Evolutionary conservation across 1,140 invertebrate genomes (phyloP).

Genomic region (Pseudomyrmex pallidus): DNA sequence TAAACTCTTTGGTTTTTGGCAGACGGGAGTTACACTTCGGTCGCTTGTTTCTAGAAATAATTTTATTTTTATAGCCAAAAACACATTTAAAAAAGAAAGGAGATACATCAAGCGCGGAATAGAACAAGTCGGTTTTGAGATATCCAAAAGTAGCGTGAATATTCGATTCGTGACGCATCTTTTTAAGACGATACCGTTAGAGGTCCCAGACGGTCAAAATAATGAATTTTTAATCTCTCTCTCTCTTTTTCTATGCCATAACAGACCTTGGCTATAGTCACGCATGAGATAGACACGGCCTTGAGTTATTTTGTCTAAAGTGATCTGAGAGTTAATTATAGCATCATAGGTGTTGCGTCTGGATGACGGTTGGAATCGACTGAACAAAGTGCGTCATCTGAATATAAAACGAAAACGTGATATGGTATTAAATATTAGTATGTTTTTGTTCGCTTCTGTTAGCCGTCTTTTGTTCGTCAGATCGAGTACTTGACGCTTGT

Average conservation of each 20-base stretch:
- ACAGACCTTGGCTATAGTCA: conserved; percentile 15
- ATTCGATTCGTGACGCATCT: conserved; percentile 41
- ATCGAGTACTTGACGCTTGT: too few species aligned
- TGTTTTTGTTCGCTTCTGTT: too few species aligned
- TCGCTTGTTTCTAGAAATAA: neutral
- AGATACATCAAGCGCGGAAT: neutral
- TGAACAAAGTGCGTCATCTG: neutral
- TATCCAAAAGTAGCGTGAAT: conserved; percentile 41
- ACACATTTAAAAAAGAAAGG: too few species aligned
- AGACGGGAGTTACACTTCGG: too few species aligned
- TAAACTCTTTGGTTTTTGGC: neutral
- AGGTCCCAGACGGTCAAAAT: conserved; percentile 67
- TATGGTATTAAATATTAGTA: neutral
- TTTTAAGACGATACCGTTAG: conserved; percentile 66
- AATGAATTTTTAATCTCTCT: conserved; percentile 13
- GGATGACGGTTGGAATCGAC: neutral
- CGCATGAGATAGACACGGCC: conserved; percentile 16
- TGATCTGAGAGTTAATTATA: conserved; percentile 14
- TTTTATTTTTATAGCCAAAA: too few species aligned
- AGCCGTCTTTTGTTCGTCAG: too few species aligned
- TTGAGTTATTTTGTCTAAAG: conserved; percentile 35
- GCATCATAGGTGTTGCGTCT: neutral
- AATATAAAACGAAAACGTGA: neutral
- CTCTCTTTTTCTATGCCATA: neutral
- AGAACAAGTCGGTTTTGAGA: conserved; percentile 24